A percentile compares a stretch with the other conserved stretches of the same genome.
Evolutionary conservation across 2,113 vertebrate genomes (phyloP).

Genomic region (Carassius auratus): DNA sequence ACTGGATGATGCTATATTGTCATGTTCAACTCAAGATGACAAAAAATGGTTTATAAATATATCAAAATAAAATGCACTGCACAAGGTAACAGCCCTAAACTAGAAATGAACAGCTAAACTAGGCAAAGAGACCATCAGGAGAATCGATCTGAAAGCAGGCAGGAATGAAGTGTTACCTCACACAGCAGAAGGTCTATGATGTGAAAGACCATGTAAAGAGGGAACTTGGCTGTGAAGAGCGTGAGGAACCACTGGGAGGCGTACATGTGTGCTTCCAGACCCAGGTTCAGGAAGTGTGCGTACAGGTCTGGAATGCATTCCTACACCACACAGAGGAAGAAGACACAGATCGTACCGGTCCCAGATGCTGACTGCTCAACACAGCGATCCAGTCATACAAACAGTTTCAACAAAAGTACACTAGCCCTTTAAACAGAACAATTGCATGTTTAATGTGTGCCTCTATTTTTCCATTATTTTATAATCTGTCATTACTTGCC

Average conservation of each 20-base stretch:
- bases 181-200: conserved; percentile 98
- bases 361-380: too few relatives aligned
- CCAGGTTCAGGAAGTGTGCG: conserved; percentile 94
- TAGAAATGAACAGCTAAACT: neutral
- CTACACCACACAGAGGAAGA: conserved; percentile 67
- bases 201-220: conserved; percentile 99
- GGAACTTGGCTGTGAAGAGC: conserved; percentile 98
- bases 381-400: too few relatives aligned
- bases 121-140: neutral
- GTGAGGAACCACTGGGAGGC: conserved; percentile 99
- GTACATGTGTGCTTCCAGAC: conserved; percentile 98
- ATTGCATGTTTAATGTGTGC: neutral
- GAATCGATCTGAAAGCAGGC: neutral
- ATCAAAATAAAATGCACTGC: neutral
- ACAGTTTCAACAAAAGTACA: too few relatives aligned
- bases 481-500: neutral
- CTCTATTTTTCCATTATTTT: neutral
- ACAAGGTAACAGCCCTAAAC: neutral
- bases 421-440: too few relatives aligned
- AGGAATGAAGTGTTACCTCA: conserved; percentile 80
- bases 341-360: neutral
- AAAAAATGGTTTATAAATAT: neutral
- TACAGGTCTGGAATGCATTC: conserved; percentile 97
- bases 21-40: neutral
- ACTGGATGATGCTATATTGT: too few relatives aligned